Conservation (phyloP, 2,888 invertebrate species). For the Diplolepis rosae region DNA sequence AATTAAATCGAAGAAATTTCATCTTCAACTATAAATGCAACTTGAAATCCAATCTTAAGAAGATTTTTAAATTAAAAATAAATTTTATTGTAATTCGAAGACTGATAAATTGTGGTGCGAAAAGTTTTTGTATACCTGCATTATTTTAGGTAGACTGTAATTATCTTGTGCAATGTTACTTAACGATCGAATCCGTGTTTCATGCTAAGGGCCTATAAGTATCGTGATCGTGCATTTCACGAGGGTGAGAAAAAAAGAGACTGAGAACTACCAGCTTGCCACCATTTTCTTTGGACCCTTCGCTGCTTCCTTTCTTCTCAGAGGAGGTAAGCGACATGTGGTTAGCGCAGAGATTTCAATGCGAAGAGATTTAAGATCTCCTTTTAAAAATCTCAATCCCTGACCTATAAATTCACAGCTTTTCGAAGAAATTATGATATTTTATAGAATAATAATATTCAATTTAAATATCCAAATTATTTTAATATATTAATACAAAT, state of each 20-base stretch:
- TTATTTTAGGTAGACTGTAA: not conserved
- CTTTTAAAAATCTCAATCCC: not conserved
- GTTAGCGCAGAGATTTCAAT: slow-evolving; percentile 14
- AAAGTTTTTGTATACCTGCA: not conserved
- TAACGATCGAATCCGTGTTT: not conserved
- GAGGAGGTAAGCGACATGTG: slow-evolving; percentile 21
- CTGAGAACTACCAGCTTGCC: not conserved
- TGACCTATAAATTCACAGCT: not conserved
- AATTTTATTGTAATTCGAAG: not conserved
- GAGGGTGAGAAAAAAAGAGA: slow-evolving; percentile 17
- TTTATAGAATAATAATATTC: no score
- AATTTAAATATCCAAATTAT: no score
- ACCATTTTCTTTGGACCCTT: slow-evolving; percentile 10
- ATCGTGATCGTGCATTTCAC: not conserved
- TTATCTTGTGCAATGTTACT: not conserved
- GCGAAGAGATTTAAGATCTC: not conserved
- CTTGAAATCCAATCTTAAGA: not conserved
- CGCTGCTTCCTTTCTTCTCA: slow-evolving; percentile 3
- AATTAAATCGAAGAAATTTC: not conserved
- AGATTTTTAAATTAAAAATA: not conserved
- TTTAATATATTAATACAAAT: no score
- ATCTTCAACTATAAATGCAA: not conserved
- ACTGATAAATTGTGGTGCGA: not conserved
- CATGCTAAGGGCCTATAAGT: not conserved
- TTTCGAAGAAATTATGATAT: no score